Evolutionary conservation across 1,140 invertebrate species (phyloP).

Genomic region (Neodiprion lecontei): DNA sequence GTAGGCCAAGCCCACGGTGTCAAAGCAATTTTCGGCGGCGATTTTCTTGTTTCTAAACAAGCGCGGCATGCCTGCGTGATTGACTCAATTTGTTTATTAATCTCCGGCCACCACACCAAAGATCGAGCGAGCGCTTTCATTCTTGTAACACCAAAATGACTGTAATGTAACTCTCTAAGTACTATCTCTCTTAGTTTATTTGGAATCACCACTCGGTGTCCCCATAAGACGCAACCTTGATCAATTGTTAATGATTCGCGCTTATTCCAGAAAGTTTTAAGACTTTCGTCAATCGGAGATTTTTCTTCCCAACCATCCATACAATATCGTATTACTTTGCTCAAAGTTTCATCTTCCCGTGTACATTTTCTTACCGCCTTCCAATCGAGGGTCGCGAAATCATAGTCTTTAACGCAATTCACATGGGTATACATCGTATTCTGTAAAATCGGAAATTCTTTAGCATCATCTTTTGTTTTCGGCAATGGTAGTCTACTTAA

Average conservation of each 20-base stretch:
- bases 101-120: slow-evolving; percentile 51
- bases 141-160: slow-evolving; percentile 6
- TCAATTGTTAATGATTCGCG: slow-evolving; percentile 24
- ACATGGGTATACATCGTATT: too few relatives aligned
- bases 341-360: slow-evolving; percentile 8
- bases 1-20: too few relatives aligned
- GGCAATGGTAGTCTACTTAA: too few relatives aligned
- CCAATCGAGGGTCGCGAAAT: background rate
- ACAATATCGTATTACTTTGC: slow-evolving; percentile 9
- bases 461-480: too few relatives aligned
- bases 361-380: slow-evolving; percentile 15
- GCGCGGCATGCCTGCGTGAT: slow-evolving; percentile 18
- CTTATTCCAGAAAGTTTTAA: slow-evolving; percentile 13
- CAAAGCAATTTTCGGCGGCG: background rate
- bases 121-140: slow-evolving; percentile 54
- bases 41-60: slow-evolving; percentile 22
- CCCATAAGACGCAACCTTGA: slow-evolving; percentile 35
- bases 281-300: background rate
- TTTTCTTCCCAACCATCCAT: slow-evolving; percentile 13
- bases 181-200: too few relatives aligned
- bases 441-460: too few relatives aligned
- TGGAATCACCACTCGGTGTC: slow-evolving; percentile 22
- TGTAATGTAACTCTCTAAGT: too few relatives aligned
- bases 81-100: slow-evolving; percentile 46
- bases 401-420: background rate